Conservation (phyloP, 2,113 vertebrate species). For the Mus pahari region DNA sequence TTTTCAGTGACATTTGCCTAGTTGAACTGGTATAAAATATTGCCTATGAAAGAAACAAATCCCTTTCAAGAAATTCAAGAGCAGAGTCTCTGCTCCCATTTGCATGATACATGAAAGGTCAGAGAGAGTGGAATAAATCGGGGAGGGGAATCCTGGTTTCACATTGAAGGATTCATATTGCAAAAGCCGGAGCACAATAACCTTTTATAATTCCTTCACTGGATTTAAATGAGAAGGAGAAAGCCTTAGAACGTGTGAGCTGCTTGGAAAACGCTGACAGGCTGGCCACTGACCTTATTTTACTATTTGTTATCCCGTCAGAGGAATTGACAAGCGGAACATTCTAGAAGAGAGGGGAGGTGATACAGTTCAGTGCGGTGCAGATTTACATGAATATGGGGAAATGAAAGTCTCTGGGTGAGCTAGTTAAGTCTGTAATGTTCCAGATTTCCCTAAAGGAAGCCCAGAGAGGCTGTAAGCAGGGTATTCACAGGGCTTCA, state of each 20-base stretch:
- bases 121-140: conserved; percentile 69
- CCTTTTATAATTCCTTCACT: conserved; percentile 81
- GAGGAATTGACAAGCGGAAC: conserved; percentile 81
- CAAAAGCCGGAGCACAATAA: conserved; percentile 66
- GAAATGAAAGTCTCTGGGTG: conserved; percentile 75
- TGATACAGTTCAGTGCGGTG: conserved; percentile 79
- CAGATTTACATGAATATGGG: conserved; percentile 80
- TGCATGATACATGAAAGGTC: conserved; percentile 72
- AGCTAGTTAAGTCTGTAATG: conserved; percentile 75
- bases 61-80: conserved; percentile 68
- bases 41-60: conserved; percentile 68
- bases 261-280: conserved; percentile 78
- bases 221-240: conserved; percentile 75
- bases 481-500: conserved; percentile 68
- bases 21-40: conserved; percentile 60
- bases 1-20: conserved; percentile 76
- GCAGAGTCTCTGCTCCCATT: conserved; percentile 53
- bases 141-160: conserved; percentile 65
- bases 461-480: conserved; percentile 50
- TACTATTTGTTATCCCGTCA: conserved; percentile 82
- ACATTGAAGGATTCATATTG: conserved; percentile 79
- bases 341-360: conserved; percentile 81
- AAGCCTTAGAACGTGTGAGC: conserved; percentile 68
- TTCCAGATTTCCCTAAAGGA: conserved; percentile 77
- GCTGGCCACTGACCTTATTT: conserved; percentile 80